These are phyloP conservation scores for Ditula angustiorana DNA, from an alignment of 2,888 invertebrate genomes.

Conservation along the genomic window DNA sequence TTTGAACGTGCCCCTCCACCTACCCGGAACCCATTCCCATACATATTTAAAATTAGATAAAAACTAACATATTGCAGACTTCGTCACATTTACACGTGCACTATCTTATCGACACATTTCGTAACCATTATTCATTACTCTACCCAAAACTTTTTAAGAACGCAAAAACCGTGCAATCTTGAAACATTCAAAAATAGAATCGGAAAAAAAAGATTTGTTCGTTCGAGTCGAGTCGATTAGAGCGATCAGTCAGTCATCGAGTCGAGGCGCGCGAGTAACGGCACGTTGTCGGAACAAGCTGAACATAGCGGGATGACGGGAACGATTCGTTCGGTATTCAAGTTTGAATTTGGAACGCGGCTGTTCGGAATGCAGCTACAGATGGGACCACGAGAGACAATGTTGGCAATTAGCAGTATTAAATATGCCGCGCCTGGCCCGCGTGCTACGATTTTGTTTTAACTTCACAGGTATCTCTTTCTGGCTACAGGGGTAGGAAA, in stretches of 20 bases:
- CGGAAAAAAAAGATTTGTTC: constrained; percentile 30
- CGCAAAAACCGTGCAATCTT: constrained; percentile 38
- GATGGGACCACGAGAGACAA: constrained; percentile 30
- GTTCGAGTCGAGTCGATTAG: constrained; percentile 38
- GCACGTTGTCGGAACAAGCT: constrained; percentile 32
- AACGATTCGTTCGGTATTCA: constrained; percentile 36
- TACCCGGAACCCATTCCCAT: constrained; percentile 31
- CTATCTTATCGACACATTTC: constrained; percentile 68
- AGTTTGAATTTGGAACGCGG: constrained; percentile 38
- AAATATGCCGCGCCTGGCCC: not conserved
- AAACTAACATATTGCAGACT: constrained; percentile 60
- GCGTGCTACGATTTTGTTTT: not conserved
- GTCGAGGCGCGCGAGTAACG: constrained; percentile 35
- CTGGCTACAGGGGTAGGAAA: not conserved
- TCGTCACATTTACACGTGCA: constrained; percentile 50
- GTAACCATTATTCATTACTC: constrained; percentile 53
- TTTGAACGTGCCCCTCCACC: not conserved
- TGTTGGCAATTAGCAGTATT: constrained; percentile 27
- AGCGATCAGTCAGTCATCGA: constrained; percentile 39
- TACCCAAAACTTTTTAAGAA: constrained; percentile 40
- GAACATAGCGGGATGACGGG: constrained; percentile 31
- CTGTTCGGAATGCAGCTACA: constrained; percentile 40
- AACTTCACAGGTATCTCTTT: no score
- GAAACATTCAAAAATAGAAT: constrained; percentile 38
- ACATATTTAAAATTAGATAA: not conserved